These are phyloP conservation scores for Chelonoidis abingdonii DNA, from an alignment of 2,113 vertebrate genomes.

Conservation along the genomic window DNA sequence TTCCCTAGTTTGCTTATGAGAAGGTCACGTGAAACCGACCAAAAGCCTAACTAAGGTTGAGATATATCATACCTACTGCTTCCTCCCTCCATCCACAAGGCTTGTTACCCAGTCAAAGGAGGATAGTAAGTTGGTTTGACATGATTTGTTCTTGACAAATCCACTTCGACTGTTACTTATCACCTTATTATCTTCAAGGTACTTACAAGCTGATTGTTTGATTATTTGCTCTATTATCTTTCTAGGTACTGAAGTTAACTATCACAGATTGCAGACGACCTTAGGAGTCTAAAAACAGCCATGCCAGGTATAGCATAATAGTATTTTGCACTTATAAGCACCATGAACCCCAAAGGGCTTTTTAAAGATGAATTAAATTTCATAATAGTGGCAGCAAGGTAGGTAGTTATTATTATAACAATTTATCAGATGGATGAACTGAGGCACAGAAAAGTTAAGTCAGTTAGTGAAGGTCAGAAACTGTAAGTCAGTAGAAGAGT, in stretches of 20 bases:
- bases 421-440: background rate
- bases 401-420: conserved; percentile 4
- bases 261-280: background rate
- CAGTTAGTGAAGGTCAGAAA: background rate
- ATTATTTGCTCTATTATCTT: background rate
- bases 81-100: background rate
- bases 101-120: background rate
- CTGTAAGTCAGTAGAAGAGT: background rate
- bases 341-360: background rate
- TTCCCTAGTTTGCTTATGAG: background rate
- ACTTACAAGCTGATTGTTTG: background rate
- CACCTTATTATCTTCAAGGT: background rate
- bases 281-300: background rate
- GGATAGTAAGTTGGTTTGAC: background rate
- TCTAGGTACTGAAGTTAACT: background rate
- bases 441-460: background rate
- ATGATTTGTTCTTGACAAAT: background rate
- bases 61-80: background rate
- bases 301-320: background rate
- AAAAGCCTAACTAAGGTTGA: background rate
- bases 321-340: background rate
- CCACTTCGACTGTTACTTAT: background rate
- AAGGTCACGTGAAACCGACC: background rate
- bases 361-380: background rate
- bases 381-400: background rate